phyloP scores from a whole-genome alignment of 2,888 invertebrate genomes.

The Trichopoda pennipes region DNA sequence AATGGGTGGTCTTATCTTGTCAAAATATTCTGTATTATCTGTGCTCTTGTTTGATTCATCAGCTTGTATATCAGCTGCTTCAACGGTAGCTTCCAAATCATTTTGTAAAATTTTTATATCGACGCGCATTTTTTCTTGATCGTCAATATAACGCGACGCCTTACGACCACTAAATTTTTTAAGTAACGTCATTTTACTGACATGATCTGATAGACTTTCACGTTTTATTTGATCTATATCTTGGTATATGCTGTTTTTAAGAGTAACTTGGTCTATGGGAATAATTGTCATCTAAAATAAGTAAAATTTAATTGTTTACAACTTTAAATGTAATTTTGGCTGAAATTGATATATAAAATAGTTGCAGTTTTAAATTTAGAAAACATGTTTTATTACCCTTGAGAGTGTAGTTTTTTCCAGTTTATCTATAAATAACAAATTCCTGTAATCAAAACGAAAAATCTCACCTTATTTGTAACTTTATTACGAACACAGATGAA shows the following conservation, averaged over 20 bases:
- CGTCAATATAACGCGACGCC: constrained; percentile 73
- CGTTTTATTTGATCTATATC: constrained; percentile 69
- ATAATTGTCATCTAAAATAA: constrained; percentile 72
- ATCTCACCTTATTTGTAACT: constrained; percentile 75
- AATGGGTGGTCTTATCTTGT: constrained; percentile 74
- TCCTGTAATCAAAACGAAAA: no score
- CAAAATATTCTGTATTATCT: constrained; percentile 65
- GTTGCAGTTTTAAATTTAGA: no score
- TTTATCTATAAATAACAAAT: no score
- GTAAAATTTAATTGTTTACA: neutral
- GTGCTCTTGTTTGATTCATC: constrained; percentile 59
- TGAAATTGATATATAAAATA: no score
- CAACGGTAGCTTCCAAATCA: constrained; percentile 75
- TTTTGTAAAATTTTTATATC: constrained; percentile 76
- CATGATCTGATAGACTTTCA: constrained; percentile 70
- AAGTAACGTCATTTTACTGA: constrained; percentile 71
- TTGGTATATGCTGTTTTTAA: constrained; percentile 76
- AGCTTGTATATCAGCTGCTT: constrained; percentile 64
- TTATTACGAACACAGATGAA: constrained; percentile 78
- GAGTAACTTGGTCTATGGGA: constrained; percentile 75
- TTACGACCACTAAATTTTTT: constrained; percentile 78
- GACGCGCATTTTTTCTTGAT: constrained; percentile 75
- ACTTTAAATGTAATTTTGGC: no score
- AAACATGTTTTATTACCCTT: no score
- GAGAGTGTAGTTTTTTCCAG: no score